phyloP scores from a whole-genome alignment of 2,797 vertebrate genomes.

The Propithecus perrieri region DNA sequence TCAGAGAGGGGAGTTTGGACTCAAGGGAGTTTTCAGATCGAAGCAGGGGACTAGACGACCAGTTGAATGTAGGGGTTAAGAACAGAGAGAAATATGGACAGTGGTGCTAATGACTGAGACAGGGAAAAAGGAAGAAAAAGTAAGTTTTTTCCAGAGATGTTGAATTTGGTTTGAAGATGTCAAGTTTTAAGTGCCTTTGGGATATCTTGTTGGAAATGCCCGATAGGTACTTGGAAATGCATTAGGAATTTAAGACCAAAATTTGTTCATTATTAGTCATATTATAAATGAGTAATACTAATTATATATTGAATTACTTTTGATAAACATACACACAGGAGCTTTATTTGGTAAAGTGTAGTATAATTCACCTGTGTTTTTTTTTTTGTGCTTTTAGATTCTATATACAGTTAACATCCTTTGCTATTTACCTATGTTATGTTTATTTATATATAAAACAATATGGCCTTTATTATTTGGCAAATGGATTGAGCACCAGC shows the following conservation, averaged over 20 bases:
- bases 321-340: neutral
- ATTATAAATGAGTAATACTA: neutral
- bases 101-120: neutral
- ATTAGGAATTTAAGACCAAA: neutral
- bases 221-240: neutral
- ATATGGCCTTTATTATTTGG: neutral
- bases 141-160: neutral
- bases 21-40: neutral
- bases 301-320: constrained; percentile 27
- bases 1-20: neutral
- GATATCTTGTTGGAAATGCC: neutral
- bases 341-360: neutral
- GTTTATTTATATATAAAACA: neutral
- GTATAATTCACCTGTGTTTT: neutral
- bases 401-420: neutral
- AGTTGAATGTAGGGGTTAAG: neutral
- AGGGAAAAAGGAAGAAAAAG: neutral
- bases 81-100: neutral
- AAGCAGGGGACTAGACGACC: neutral
- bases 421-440: neutral
- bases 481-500: neutral
- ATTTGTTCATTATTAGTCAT: neutral
- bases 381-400: neutral
- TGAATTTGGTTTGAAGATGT: neutral
- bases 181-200: neutral